Evolutionary conservation across 37 sponge, comb jelly and placozoan species (phyloP).

Genomic region (Bolinopsis microptera): DNA sequence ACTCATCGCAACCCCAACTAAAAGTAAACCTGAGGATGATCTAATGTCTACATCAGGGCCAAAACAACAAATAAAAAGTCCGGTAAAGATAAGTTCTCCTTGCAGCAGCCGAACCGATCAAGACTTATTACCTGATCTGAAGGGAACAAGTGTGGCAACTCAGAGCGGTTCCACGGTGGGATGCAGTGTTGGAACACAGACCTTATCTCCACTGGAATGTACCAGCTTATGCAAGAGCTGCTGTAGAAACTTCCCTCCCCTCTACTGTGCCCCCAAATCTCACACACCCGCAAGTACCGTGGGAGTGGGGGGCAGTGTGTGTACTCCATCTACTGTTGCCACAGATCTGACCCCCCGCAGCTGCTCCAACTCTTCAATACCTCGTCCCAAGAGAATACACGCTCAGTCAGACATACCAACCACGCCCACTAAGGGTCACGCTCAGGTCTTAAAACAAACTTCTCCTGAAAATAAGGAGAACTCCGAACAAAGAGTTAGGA

Average conservation of each 20-base stretch:
- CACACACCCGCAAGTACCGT: not conserved
- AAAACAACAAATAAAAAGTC: not conserved
- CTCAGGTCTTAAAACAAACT: not conserved
- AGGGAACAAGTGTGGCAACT: not conserved
- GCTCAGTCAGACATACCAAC: conserved; percentile 9
- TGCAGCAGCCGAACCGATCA: not conserved
- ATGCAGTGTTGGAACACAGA: conserved; percentile 41
- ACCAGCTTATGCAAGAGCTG: not conserved
- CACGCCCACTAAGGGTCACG: conserved; percentile 27
- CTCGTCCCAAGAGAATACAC: conserved; percentile 27
- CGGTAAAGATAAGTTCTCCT: not conserved
- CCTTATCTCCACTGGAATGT: conserved; percentile 18
- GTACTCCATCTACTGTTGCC: not conserved
- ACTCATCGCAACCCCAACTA: not conserved
- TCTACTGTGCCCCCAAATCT: not conserved
- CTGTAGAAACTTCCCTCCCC: conserved; percentile 33
- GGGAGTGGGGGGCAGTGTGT: not conserved
- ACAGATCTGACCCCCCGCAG: conserved; percentile 8
- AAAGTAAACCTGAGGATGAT: not conserved
- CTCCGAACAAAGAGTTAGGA: not conserved
- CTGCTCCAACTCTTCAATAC: conserved; percentile 30
- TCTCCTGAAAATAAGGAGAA: conserved; percentile 18
- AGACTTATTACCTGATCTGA: not conserved
- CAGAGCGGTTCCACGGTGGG: not conserved
- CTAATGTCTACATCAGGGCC: not conserved